Evolutionary conservation across 2,888 invertebrate genomes (phyloP).

Genomic region (Aspidapion aeneum): DNA sequence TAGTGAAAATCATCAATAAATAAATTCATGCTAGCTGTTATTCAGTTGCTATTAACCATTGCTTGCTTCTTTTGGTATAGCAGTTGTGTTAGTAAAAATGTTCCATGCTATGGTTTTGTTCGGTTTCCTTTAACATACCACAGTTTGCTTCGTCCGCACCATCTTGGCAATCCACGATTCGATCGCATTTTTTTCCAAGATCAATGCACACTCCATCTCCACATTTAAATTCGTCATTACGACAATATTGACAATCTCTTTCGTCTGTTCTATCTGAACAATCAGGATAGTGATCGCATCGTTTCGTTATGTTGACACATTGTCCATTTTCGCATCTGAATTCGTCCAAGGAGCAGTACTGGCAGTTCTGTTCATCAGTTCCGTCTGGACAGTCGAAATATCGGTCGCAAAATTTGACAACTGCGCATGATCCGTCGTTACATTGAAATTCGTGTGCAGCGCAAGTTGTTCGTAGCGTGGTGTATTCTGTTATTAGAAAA

Average conservation of each 20-base stretch:
- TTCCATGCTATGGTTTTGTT: no score
- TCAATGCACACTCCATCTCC: conserved; percentile 12
- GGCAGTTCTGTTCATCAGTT: conserved; percentile 68
- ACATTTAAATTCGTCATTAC: conserved; percentile 12
- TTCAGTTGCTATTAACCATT: no score
- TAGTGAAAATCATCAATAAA: no score
- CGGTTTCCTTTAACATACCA: conserved; percentile 36
- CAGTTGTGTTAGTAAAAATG: no score
- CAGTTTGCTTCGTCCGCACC: conserved; percentile 63
- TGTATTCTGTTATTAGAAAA: not conserved
- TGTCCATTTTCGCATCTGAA: conserved; percentile 40
- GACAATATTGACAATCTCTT: conserved; percentile 45
- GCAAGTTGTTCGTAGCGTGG: conserved; percentile 38
- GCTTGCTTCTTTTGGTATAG: no score
- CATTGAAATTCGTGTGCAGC: conserved; percentile 53
- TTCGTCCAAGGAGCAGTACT: conserved; percentile 25
- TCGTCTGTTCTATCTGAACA: conserved; percentile 61
- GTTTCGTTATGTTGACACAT: conserved; percentile 51
- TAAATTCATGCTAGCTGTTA: no score
- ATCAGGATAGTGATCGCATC: conserved; percentile 52
- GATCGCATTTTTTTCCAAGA: conserved; percentile 44
- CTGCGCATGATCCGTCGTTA: conserved; percentile 50
- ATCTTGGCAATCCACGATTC: conserved; percentile 71
- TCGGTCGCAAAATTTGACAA: conserved; percentile 46
- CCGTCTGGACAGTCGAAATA: conserved; percentile 73